phyloP scores from a whole-genome alignment of 2,888 invertebrate genomes.

The Mesorhabditis spiculigera region DNA sequence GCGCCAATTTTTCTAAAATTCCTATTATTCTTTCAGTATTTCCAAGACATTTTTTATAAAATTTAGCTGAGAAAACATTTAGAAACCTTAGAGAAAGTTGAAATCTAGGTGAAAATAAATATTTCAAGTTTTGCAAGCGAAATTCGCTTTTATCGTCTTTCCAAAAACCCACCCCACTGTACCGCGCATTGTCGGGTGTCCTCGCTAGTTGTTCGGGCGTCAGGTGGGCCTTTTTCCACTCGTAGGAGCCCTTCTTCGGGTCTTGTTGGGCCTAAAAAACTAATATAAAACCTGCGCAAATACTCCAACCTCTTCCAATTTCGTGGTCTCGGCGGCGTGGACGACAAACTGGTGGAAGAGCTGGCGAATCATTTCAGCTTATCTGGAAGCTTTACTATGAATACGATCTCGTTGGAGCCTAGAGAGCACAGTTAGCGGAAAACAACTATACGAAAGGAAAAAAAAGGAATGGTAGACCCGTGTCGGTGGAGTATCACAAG shows the following conservation, averaged over 20 bases:
- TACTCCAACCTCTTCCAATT: not conserved
- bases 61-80: no score
- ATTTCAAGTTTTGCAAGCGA: no score
- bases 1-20: no score
- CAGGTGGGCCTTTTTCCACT: constrained; percentile 35
- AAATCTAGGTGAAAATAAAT: no score
- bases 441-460: not conserved
- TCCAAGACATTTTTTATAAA: no score
- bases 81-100: no score
- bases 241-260: constrained; percentile 28
- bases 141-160: no score
- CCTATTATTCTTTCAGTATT: no score
- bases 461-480: not conserved
- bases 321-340: not conserved
- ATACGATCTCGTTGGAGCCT: not conserved
- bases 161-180: constrained; percentile 30
- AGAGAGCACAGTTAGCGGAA: not conserved
- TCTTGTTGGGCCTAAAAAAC: constrained; percentile 8
- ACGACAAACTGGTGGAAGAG: not conserved
- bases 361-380: not conserved
- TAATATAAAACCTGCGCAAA: no score
- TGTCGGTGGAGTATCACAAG: no score
- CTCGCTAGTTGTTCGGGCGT: constrained; percentile 29
- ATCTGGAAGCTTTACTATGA: not conserved
- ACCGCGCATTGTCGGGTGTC: constrained; percentile 32